phyloP scores from a whole-genome alignment of 2,797 vertebrate species.

The Macropodus opercularis region DNA sequence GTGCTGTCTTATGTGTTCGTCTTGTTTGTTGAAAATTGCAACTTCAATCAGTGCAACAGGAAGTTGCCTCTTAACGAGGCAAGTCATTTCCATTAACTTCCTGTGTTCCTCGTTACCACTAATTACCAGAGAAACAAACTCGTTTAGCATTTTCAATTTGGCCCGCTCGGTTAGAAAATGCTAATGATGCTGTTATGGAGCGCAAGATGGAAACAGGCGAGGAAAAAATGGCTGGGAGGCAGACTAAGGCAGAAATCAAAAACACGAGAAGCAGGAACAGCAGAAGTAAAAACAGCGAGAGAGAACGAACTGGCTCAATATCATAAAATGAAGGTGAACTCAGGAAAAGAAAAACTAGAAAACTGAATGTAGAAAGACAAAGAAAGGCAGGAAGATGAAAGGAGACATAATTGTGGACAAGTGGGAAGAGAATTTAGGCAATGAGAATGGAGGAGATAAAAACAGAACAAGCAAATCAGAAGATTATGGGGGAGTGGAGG shows the following conservation, averaged over 20 bases:
- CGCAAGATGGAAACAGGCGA: conserved; percentile 69
- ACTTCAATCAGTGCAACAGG: conserved; percentile 77
- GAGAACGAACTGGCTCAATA: conserved; percentile 41
- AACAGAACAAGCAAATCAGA: conserved; percentile 3
- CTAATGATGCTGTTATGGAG: conserved; percentile 80
- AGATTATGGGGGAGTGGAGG: neutral
- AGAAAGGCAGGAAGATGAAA: conserved; percentile 7
- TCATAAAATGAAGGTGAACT: conserved; percentile 25
- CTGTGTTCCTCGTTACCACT: conserved; percentile 82
- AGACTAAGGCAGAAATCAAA: conserved; percentile 52
- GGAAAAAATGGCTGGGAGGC: conserved; percentile 56
- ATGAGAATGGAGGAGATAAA: conserved; percentile 11
- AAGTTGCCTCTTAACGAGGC: conserved; percentile 74
- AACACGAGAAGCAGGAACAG: neutral
- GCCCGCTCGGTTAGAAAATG: conserved; percentile 77
- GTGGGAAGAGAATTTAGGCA: conserved; percentile 7
- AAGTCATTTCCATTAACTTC: conserved; percentile 84
- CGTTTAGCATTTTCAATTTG: conserved; percentile 86
- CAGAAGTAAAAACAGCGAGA: conserved; percentile 3
- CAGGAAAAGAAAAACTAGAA: conserved; percentile 7
- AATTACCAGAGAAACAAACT: conserved; percentile 82
- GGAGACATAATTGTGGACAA: conserved; percentile 20
- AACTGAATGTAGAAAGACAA: conserved; percentile 8
- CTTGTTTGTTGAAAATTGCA: conserved; percentile 65
- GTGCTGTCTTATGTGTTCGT: conserved; percentile 48